Evolutionary conservation across 2,888 invertebrate genomes (phyloP), one percentile per base, ranked within the genome.

Genomic region (Habroteleia sp.): DNA sequence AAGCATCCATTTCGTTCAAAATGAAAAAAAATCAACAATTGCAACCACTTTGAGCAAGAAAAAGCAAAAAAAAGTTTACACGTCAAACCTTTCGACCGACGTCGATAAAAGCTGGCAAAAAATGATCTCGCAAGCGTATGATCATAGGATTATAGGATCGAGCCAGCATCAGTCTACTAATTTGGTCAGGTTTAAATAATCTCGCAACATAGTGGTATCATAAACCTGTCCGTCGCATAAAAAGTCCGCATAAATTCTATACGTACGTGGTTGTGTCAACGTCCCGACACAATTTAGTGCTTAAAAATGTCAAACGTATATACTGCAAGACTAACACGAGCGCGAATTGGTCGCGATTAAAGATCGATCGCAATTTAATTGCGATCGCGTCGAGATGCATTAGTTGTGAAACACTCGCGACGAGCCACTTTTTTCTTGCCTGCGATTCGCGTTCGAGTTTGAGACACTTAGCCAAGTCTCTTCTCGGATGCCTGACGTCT

Each of bases 341-440:
- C 33, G 20, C 50, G 44, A 44, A 65, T 65, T 44, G 20, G 52
- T 52, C 35, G 35, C 65, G 52, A 44, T 17, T 52, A 65, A 44
- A 65, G 65, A 52, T 65, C 65, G 44, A 13, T 25, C 65, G 52
- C 52, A 65, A 65, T 52, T 65, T 65, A 65, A 65, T 65, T 44
- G 65, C 52, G 52, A 52, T 63, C 46, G 17, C 54, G 44, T 50
- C 42, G 10, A 7, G 39, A 48, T 48, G 20, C 48, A 62, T 62
- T 62, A 62, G 16, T 29, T 37, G 17, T 14, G 11, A 29, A 8
- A 42, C 11, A 39, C 63, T 52, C 16, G 42, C 42, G 41, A 1
- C n/a, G n/a, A n/a, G n/a, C n/a, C n/a, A n/a, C n/a, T n/a, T 35
- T 58, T 58, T 42, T 7, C 4, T 27, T 1, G 1, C 4, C 27